A percentile compares a stretch with the other conserved stretches of the same genome.
Conservation (phyloP, 2,888 invertebrate genomes). For the Tenthredo distinguenda region DNA sequence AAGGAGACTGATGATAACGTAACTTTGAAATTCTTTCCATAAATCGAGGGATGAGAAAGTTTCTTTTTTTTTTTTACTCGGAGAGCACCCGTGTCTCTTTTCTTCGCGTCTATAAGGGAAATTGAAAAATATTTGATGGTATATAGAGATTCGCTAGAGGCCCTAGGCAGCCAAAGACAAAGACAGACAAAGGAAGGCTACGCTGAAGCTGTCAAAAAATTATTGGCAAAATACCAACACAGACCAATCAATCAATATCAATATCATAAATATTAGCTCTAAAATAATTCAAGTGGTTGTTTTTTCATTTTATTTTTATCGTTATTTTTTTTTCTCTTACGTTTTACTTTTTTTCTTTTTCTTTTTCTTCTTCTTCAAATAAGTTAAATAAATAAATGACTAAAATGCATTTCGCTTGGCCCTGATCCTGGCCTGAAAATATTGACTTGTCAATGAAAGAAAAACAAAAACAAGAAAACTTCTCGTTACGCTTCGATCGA, state of each 20-base stretch:
- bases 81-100: not conserved
- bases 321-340: not conserved
- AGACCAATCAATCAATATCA: slow-evolving; percentile 57
- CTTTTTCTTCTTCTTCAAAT: not conserved
- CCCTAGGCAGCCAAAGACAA: slow-evolving; percentile 47
- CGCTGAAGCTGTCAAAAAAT: slow-evolving; percentile 58
- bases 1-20: not conserved
- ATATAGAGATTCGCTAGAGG: slow-evolving; percentile 24
- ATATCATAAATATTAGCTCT: slow-evolving; percentile 55
- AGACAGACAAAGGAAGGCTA: slow-evolving; percentile 53
- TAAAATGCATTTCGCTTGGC: slow-evolving; percentile 55
- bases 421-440: slow-evolving; percentile 36
- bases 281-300: slow-evolving; percentile 54
- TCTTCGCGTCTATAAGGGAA: not conserved
- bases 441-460: slow-evolving; percentile 23
- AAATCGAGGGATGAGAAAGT: slow-evolving; percentile 38
- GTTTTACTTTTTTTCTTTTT: not conserved
- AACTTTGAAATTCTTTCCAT: slow-evolving; percentile 25
- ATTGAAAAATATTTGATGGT: slow-evolving; percentile 31
- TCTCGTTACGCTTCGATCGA: slow-evolving; percentile 23
- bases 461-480: not conserved
- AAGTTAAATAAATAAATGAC: slow-evolving; percentile 57
- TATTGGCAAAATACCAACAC: slow-evolving; percentile 53
- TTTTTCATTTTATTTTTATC: not conserved
- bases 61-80: not conserved